Conservation (phyloP, 2,888 invertebrate genomes). For the Idaea aversata region DNA sequence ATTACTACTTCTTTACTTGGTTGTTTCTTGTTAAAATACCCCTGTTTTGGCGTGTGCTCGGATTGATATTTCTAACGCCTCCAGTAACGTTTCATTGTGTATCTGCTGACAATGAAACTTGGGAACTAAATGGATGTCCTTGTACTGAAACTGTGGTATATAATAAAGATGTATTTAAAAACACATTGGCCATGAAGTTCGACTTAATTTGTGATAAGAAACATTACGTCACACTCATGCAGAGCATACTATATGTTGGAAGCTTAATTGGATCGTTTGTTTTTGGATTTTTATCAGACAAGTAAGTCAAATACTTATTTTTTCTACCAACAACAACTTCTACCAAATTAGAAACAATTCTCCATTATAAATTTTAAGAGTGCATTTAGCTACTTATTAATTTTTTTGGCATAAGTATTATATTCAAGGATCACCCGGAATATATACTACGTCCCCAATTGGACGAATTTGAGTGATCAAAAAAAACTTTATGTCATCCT, state of each 20-base stretch:
- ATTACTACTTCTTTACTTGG: constrained; percentile 48
- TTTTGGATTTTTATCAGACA: constrained; percentile 61
- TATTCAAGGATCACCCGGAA: too few species aligned
- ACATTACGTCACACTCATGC: constrained; percentile 56
- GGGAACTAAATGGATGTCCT: constrained; percentile 43
- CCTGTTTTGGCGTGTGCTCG: constrained; percentile 59
- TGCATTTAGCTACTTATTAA: too few species aligned
- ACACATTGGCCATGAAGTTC: constrained; percentile 60
- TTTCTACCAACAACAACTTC: too few species aligned
- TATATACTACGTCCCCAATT: too few species aligned
- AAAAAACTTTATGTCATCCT: too few species aligned
- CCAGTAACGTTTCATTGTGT: constrained; percentile 53
- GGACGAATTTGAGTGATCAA: too few species aligned
- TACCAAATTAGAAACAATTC: too few species aligned
- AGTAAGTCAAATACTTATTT: constrained; percentile 36
- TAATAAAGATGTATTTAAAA: constrained; percentile 52
- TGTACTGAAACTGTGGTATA: constrained; percentile 47
- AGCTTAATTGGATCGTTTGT: constrained; percentile 50
- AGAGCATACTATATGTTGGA: constrained; percentile 56
- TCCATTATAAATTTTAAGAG: too few species aligned
- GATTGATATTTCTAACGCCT: constrained; percentile 56
- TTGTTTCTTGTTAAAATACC: constrained; percentile 54
- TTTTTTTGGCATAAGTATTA: too few species aligned
- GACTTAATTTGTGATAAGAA: constrained; percentile 43
- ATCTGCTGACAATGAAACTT: background rate